These are phyloP conservation scores for Xyrichtys novacula DNA, from an alignment of 2,797 vertebrate species.

Conservation along the genomic window DNA sequence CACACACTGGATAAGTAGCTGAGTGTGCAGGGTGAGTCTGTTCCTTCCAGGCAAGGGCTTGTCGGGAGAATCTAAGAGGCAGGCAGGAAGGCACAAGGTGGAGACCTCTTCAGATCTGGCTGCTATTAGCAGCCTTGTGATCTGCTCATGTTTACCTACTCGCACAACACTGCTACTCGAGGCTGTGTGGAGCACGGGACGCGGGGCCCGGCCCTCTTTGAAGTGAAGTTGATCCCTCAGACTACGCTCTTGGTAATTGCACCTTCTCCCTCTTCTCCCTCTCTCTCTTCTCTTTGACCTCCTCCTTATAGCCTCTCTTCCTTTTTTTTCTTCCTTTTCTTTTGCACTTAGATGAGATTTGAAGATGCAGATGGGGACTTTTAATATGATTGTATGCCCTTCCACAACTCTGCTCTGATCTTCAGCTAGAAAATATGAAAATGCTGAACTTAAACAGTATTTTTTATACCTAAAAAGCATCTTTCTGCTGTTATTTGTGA, in stretches of 20 bases:
- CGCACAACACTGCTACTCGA: conserved; percentile 78
- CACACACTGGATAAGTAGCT: conserved; percentile 50
- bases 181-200: conserved; percentile 76
- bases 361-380: conserved; percentile 68
- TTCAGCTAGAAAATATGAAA: conserved; percentile 38
- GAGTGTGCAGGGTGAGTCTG: conserved; percentile 58
- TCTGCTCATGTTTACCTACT: conserved; percentile 86
- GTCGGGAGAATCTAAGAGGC: conserved; percentile 78
- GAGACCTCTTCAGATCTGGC: conserved; percentile 85
- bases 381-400: conserved; percentile 61
- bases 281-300: conserved; percentile 4
- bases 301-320: background rate
- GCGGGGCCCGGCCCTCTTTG: conserved; percentile 80
- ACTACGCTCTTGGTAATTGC: conserved; percentile 85
- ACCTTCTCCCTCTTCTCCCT: conserved; percentile 56
- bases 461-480: background rate
- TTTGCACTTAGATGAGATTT: conserved; percentile 60
- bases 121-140: conserved; percentile 86
- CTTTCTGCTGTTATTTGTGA: background rate
- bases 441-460: conserved; percentile 17
- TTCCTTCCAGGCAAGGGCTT: conserved; percentile 74
- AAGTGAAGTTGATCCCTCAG: conserved; percentile 87
- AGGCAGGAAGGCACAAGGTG: conserved; percentile 80
- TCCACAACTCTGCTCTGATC: conserved; percentile 59
- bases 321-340: conserved; percentile 25